Percentiles rank a stretch among this genome's conserved stretches.
Evolutionary conservation across 2,113 vertebrate species (phyloP).

Genomic region (Mus spicilegus): DNA sequence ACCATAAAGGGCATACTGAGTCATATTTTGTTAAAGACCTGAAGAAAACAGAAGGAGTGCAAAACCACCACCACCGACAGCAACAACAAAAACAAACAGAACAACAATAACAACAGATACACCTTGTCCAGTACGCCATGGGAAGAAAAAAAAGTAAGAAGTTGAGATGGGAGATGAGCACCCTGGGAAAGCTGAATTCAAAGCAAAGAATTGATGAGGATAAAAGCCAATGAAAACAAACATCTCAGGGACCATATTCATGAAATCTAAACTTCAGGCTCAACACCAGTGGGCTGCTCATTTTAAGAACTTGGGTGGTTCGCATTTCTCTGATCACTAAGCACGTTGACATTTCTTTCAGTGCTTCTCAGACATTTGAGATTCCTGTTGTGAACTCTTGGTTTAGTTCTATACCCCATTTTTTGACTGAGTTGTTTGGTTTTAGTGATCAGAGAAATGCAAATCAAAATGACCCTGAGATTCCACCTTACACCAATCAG

Average conservation of each 20-base stretch:
- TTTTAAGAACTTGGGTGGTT: too few species aligned
- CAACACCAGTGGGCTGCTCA: conserved; percentile 73
- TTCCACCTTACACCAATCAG: too few species aligned
- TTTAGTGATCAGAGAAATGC: too few species aligned
- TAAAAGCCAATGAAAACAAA: conserved; percentile 5
- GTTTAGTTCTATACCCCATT: too few species aligned
- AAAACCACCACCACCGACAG: background rate
- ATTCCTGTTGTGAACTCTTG: too few species aligned
- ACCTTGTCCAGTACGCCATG: background rate
- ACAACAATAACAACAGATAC: background rate
- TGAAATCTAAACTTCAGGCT: conserved; percentile 63
- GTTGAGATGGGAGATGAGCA: accelerated
- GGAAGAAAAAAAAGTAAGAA: background rate
- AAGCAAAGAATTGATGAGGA: background rate
- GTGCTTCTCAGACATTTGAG: too few species aligned
- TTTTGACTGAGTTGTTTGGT: too few species aligned
- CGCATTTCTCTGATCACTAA: too few species aligned
- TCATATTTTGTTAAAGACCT: conserved; percentile 13
- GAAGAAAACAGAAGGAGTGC: background rate
- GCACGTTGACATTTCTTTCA: too few species aligned
- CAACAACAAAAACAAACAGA: too few species aligned
- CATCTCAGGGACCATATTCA: conserved; percentile 52
- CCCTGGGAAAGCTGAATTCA: conserved; percentile 9
- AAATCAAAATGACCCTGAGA: too few species aligned
- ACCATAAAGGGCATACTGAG: background rate